Base-by-base conservation (phyloP, 2,113 vertebrate species). In the Pungitius pungitius region DNA sequence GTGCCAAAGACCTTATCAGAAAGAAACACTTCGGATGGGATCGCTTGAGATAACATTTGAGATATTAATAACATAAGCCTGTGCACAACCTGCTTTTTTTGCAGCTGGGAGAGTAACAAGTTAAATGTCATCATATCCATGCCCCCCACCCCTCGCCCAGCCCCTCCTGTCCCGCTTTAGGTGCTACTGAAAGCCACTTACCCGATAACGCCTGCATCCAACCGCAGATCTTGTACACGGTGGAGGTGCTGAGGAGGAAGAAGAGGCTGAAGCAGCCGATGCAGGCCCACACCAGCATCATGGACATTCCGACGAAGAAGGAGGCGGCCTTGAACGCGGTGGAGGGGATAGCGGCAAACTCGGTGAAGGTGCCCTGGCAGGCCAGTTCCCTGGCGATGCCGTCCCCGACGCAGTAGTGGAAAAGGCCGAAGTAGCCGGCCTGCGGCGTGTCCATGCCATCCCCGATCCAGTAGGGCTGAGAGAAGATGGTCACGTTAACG, bases 201-300 rank as follows among this genome's bases (percentile, higher is more conserved):
- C 97, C 96, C 43, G 97, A 96, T 70, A 91, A 93, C 56, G 97
- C 96, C 87, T 98, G 97, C 96, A 98, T 96, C 97, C 97, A 98
- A 88, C 96, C 97, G 78, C 97, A 98, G 92, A 97, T 98, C 93
- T 98, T 98, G 87, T 97, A 98, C 81, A 98, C 97, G 52, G 97
- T 98, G 91, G 96, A 96, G 63, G 96, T 98, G 93, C 97, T 96
- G 92, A 97, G 97, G 92, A 98, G 96, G 93, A 98, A 98, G 95
- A 98, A 98, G 90, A 98, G 96, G 69, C 93, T 94, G 92, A 98
- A 98, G 94, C 95, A 96, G 81, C 93, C 93, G 90, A 98, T 98
- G 91, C 96, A 98, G 90, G 94, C 90, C 89, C 97, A 94, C 78
- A 96, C 94, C 88, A 98, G 95, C 93, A 96, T 94, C 97, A 98